Conservation (phyloP, 2,797 vertebrate species). For the Taenioides sp. region DNA sequence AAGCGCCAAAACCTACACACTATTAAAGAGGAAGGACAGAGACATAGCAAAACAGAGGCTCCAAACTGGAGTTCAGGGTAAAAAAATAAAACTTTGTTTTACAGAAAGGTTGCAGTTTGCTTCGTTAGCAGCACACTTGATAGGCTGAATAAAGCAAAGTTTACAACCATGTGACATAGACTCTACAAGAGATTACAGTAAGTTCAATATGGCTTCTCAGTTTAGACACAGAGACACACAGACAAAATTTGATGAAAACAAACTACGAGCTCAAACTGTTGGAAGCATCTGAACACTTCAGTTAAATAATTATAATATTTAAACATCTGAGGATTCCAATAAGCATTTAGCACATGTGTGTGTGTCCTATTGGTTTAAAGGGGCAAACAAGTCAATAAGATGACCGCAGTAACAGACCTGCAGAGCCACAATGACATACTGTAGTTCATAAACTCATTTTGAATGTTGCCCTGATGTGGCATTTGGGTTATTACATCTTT, state of each 20-base stretch:
- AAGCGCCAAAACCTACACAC: constrained; percentile 57
- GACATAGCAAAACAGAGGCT: constrained; percentile 77
- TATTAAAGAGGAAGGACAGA: constrained; percentile 54
- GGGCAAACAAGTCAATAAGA: constrained; percentile 39
- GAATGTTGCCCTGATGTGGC: constrained; percentile 5
- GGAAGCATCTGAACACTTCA: constrained; percentile 41
- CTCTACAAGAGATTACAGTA: constrained; percentile 52
- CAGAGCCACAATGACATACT: constrained; percentile 3
- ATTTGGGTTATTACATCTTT: background rate
- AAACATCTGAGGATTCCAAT: constrained; percentile 39
- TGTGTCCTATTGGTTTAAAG: constrained; percentile 68
- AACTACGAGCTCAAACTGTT: constrained; percentile 43
- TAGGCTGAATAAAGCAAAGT: constrained; percentile 64
- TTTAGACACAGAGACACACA: constrained; percentile 59
- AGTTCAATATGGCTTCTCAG: constrained; percentile 77
- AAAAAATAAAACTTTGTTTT: constrained; percentile 80
- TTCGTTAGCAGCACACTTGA: constrained; percentile 59
- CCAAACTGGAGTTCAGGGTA: constrained; percentile 77
- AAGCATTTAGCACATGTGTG: constrained; percentile 30
- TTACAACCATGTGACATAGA: constrained; percentile 54
- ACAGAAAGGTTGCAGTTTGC: constrained; percentile 68
- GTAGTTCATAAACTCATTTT: background rate
- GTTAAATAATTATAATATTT: constrained; percentile 17
- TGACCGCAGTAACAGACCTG: background rate
- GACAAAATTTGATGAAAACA: constrained; percentile 38